phyloP scores from a whole-genome alignment of 2,113 vertebrate species.

The Odocoileus hemionus region DNA sequence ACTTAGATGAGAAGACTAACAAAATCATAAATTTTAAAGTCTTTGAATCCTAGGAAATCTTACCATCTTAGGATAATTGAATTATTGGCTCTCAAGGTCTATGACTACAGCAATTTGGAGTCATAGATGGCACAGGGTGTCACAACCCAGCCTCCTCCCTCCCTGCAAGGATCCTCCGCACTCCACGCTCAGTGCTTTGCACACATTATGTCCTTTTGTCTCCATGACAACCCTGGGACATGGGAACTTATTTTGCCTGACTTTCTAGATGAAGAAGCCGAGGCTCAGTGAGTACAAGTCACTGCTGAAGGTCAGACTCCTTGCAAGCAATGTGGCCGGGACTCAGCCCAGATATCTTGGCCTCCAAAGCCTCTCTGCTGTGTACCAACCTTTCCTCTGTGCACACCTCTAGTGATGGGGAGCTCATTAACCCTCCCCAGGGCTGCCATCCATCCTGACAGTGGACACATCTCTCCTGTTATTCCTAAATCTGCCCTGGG shows the following conservation, averaged over 20 bases:
- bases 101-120: not conserved
- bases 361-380: not conserved
- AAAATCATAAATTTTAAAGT: not conserved
- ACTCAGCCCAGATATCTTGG: not conserved
- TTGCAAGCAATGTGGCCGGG: fast-evolving
- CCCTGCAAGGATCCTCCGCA: not conserved
- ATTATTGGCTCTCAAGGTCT: not conserved
- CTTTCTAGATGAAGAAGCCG: constrained; percentile 45
- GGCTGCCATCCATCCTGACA: not conserved
- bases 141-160: not conserved
- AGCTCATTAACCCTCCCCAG: not conserved
- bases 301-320: not conserved
- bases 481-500: not conserved
- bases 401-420: fast-evolving
- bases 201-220: not conserved
- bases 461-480: not conserved
- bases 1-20: not conserved
- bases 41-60: constrained; percentile 18
- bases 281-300: not conserved
- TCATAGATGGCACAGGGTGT: not conserved
- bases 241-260: not conserved
- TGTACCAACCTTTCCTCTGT: not conserved
- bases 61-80: not conserved
- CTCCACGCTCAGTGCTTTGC: not conserved
- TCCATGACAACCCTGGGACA: constrained; percentile 40